Evolutionary conservation across 2,113 vertebrate genomes (phyloP).

Genomic region (Eira barbara): DNA sequence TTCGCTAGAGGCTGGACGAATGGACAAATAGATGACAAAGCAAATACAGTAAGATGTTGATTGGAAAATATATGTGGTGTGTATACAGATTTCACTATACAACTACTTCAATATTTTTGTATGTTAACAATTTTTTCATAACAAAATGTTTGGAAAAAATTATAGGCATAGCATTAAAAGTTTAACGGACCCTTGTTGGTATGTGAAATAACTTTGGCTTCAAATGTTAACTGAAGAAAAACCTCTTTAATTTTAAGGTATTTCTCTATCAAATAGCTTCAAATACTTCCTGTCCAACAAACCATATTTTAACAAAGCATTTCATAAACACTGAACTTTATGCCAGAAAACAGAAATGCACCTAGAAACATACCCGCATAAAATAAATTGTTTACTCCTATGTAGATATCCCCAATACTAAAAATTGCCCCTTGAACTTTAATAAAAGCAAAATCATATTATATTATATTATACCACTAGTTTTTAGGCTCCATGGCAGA

Average conservation of each 20-base stretch:
- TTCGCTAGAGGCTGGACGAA: not conserved
- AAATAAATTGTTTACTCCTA: not conserved
- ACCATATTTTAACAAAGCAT: conserved; percentile 5
- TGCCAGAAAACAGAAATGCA: not conserved
- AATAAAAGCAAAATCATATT: conserved; percentile 19
- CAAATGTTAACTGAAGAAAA: conserved; percentile 33
- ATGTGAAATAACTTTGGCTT: not conserved
- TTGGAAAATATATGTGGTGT: not conserved
- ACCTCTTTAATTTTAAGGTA: conserved; percentile 14
- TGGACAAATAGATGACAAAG: not conserved
- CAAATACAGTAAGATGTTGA: not conserved
- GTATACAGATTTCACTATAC: not conserved
- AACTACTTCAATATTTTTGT: not conserved
- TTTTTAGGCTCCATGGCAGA: not conserved
- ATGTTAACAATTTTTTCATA: not conserved
- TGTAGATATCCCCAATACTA: not conserved
- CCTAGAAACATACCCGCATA: not conserved
- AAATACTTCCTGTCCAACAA: not conserved
- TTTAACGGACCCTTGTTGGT: not conserved
- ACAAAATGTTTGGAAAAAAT: not conserved
- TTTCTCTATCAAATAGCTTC: not conserved
- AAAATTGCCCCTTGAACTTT: not conserved
- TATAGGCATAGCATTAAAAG: not conserved
- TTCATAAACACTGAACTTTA: conserved; percentile 28
- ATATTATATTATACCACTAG: not conserved